Evolutionary conservation across 1,140 invertebrate genomes (phyloP).

Genomic region (Drosophila kanapiae): DNA sequence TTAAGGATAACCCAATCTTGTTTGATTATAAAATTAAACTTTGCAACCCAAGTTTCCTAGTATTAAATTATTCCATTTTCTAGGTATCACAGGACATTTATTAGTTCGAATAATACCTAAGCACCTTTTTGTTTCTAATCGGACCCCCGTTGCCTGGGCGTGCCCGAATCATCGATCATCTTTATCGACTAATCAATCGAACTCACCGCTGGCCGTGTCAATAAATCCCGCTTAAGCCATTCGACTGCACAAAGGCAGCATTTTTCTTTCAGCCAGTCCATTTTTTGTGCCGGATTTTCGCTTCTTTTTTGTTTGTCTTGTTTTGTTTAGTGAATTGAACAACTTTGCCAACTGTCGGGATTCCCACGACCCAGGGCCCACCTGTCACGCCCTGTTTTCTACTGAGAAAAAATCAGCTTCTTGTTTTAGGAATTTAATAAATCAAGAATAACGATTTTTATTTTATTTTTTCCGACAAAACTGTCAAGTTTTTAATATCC

Average conservation of each 20-base stretch:
- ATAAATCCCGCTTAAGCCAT: conserved; percentile 51
- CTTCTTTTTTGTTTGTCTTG: conserved; percentile 12
- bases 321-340: conserved; percentile 52
- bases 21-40: no score
- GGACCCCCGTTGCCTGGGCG: neutral
- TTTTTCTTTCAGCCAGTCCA: conserved; percentile 6
- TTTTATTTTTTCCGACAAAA: no score
- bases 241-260: conserved; percentile 30
- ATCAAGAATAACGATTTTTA: no score
- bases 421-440: neutral
- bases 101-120: neutral
- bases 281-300: conserved; percentile 24
- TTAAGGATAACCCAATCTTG: no score
- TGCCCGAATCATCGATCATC: conserved; percentile 59
- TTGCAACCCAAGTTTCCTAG: no score
- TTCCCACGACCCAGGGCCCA: conserved; percentile 51
- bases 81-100: neutral
- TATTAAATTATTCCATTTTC: no score
- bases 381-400: conserved; percentile 1
- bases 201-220: conserved; percentile 21
- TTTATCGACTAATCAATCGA: conserved; percentile 70
- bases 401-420: neutral
- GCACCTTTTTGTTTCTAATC: neutral
- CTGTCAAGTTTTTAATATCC: neutral
- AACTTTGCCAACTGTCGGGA: conserved; percentile 68